Evolutionary conservation across 2,797 vertebrate genomes (phyloP).

Genomic region (Sebastes cheni): DNA sequence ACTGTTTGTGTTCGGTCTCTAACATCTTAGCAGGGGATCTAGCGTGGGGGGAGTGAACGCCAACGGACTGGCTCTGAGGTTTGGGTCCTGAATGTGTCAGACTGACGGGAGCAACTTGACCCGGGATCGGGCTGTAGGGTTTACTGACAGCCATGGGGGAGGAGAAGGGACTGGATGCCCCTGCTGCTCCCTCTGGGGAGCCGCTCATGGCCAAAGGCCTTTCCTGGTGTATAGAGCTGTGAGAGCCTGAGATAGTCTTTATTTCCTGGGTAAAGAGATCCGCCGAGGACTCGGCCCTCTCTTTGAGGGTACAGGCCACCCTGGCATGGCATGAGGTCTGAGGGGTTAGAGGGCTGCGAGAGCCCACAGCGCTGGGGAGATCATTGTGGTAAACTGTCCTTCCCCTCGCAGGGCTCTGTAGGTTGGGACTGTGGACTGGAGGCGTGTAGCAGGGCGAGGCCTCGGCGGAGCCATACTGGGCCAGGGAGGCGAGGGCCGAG

Average conservation of each 20-base stretch:
- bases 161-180: slow-evolving; percentile 78
- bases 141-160: slow-evolving; percentile 78
- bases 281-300: slow-evolving; percentile 73
- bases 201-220: slow-evolving; percentile 81
- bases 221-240: slow-evolving; percentile 87
- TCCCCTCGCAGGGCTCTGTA: slow-evolving; percentile 84
- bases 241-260: slow-evolving; percentile 92
- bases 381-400: slow-evolving; percentile 83
- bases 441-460: slow-evolving; percentile 85
- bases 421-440: slow-evolving; percentile 83
- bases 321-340: slow-evolving; percentile 84
- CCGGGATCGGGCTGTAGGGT: slow-evolving; percentile 84
- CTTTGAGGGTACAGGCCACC: slow-evolving; percentile 63
- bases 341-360: slow-evolving; percentile 84
- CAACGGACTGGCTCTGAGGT: slow-evolving; percentile 72
- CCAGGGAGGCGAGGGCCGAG: slow-evolving; percentile 82
- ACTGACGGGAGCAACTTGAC: slow-evolving; percentile 84
- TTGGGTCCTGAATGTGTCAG: slow-evolving; percentile 88
- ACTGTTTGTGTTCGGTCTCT: slow-evolving; percentile 84
- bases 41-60: slow-evolving; percentile 63
- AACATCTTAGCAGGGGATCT: slow-evolving; percentile 79
- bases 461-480: slow-evolving; percentile 81
- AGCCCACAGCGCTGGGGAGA: slow-evolving; percentile 76
- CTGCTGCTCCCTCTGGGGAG: slow-evolving; percentile 79
- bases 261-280: slow-evolving; percentile 92